Conservation (phyloP, 2,888 invertebrate species). For the Ceraclea dissimilis region DNA sequence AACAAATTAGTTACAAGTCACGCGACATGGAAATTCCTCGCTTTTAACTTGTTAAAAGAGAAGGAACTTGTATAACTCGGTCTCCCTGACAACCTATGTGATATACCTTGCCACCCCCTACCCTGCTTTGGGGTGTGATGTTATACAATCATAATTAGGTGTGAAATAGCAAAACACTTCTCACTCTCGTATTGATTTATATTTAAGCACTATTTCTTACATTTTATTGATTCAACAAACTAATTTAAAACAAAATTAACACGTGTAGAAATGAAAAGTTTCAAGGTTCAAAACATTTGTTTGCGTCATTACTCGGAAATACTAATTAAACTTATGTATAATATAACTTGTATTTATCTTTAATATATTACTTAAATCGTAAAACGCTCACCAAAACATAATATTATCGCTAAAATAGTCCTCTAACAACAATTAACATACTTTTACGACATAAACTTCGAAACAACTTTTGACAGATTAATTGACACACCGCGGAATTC, state of each 20-base stretch:
- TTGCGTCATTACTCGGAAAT: too few species aligned
- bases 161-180: background rate
- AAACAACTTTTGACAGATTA: too few species aligned
- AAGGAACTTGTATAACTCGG: background rate
- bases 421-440: too few species aligned
- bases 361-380: too few species aligned
- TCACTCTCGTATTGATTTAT: background rate
- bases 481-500: too few species aligned
- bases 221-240: background rate
- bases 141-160: background rate
- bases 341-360: too few species aligned
- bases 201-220: background rate
- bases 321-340: too few species aligned
- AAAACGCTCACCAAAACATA: too few species aligned
- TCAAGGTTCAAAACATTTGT: too few species aligned
- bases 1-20: background rate
- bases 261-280: too few species aligned
- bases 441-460: too few species aligned
- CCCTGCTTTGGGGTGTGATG: background rate
- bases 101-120: background rate
- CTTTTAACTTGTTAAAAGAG: background rate
- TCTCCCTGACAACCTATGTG: background rate
- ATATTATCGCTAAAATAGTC: too few species aligned
- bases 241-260: background rate
- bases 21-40: background rate